A percentile compares a stretch with the other conserved stretches of the same genome.
Conservation (phyloP, 30 jellyfish, hydroid and myxozoan genomes). For the Catostylus mosaicus region DNA sequence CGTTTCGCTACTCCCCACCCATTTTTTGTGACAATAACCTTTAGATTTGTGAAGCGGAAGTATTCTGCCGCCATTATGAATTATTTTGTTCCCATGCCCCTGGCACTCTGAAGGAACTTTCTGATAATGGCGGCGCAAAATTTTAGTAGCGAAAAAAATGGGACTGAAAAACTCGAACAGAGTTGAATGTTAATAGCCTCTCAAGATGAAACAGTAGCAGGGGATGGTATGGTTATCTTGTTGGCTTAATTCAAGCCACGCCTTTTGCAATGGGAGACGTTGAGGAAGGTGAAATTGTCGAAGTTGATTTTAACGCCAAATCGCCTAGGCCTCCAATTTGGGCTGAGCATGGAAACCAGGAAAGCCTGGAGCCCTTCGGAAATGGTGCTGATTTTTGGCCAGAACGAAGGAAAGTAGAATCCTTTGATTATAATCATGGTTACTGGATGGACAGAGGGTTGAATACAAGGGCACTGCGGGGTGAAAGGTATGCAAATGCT, state of each 20-base stretch:
- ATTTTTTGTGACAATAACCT: no score
- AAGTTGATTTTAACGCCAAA: neutral
- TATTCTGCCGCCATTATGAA: no score
- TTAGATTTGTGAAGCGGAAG: no score
- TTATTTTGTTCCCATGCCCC: no score
- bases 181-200: neutral
- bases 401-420: neutral
- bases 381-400: constrained; percentile 12
- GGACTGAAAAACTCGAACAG: neutral
- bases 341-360: no score
- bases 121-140: no score
- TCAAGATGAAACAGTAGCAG: neutral
- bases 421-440: constrained; percentile 21
- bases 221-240: no score
- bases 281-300: constrained; percentile 49
- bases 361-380: no score
- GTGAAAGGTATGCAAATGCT: neutral
- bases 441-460: neutral
- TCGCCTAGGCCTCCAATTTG: neutral
- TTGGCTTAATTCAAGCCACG: no score
- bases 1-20: no score
- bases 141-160: no score
- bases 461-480: neutral
- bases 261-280: constrained; percentile 24
- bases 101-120: no score